A percentile compares a stretch with the other conserved stretches of the same genome.
These are phyloP conservation scores for Melopsittacus undulatus DNA, from an alignment of 2,797 vertebrate genomes.

Conservation along the genomic window DNA sequence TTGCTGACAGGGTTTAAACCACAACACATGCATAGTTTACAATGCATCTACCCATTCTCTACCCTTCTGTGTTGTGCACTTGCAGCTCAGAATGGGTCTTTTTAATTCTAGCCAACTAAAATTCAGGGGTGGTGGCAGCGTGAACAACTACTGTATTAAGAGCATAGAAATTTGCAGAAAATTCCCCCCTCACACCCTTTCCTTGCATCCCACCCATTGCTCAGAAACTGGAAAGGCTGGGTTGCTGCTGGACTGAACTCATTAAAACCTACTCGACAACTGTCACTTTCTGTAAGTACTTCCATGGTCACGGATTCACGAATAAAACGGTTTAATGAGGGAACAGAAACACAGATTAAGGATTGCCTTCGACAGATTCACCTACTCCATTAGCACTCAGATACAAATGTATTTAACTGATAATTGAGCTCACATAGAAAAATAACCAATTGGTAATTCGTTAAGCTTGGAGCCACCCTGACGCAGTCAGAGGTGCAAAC, in stretches of 20 bases:
- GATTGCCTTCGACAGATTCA: neutral
- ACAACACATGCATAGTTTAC: neutral
- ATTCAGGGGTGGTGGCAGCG: neutral
- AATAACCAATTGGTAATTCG: neutral
- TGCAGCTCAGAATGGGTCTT: neutral
- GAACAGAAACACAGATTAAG: neutral
- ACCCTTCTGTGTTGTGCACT: neutral
- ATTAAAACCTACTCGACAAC: accelerated
- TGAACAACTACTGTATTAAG: neutral
- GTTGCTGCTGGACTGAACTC: neutral
- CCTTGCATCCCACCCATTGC: too few relatives aligned
- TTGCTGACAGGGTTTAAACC: too few relatives aligned
- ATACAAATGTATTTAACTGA: neutral
- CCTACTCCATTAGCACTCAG: neutral
- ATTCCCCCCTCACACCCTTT: neutral
- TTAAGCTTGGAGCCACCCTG: neutral
- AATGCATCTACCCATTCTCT: neutral
- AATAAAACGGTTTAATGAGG: neutral
- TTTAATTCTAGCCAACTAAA: neutral
- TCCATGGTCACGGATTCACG: neutral
- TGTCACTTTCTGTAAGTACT: neutral
- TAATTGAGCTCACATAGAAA: neutral
- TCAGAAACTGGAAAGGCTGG: neutral
- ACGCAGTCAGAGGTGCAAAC: neutral
- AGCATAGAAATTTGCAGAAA: neutral